Evolutionary conservation across 2,797 vertebrate genomes (phyloP).

Genomic region (Mallotus villosus): DNA sequence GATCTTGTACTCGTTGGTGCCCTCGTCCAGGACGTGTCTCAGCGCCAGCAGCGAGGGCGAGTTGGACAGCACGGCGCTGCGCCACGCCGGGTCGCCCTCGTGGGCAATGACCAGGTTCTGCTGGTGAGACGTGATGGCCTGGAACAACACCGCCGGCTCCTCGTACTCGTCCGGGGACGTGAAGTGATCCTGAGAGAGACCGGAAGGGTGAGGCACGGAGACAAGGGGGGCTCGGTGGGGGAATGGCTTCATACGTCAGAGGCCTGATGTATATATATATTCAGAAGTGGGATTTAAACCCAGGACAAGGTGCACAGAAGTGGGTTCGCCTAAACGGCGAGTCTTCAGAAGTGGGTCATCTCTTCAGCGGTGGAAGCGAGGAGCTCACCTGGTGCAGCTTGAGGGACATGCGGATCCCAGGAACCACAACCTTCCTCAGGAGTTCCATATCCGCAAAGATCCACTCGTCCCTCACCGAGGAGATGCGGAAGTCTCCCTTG

Average conservation of each 20-base stretch:
- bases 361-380: no score
- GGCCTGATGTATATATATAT: no score
- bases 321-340: neutral
- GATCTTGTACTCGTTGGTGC: conserved; percentile 98
- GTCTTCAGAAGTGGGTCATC: neutral
- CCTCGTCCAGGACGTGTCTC: conserved; percentile 95
- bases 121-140: conserved; percentile 93
- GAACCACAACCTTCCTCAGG: conserved; percentile 95
- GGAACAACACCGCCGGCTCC: conserved; percentile 91
- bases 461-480: conserved; percentile 96
- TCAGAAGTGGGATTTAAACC: neutral
- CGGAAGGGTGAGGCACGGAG: neutral
- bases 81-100: conserved; percentile 96
- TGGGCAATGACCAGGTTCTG: conserved; percentile 95
- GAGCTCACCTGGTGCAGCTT: conserved; percentile 93
- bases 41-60: conserved; percentile 91
- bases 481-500: conserved; percentile 98
- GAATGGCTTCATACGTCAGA: no score
- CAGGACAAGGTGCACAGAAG: no score
- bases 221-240: no score
- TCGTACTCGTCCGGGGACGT: conserved; percentile 98
- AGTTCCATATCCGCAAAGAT: conserved; percentile 99
- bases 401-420: conserved; percentile 97
- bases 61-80: conserved; percentile 94
- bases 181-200: conserved; percentile 88